Conservation (phyloP, 2,797 vertebrate genomes). For the Microctenopoma steveboyesi region DNA sequence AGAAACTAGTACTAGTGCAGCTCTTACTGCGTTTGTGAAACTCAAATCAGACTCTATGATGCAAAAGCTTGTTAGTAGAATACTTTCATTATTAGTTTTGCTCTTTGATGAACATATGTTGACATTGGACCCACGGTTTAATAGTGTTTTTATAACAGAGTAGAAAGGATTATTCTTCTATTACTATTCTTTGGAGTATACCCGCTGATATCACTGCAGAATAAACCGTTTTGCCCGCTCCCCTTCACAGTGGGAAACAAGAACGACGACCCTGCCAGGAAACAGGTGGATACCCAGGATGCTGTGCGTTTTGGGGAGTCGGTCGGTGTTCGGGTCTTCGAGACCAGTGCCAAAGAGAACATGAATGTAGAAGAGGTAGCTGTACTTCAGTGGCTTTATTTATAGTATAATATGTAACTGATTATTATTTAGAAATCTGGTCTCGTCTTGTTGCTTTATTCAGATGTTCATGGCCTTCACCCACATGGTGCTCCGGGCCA, state of each 20-base stretch:
- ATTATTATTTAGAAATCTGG: no score
- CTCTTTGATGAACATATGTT: not conserved
- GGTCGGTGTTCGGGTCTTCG: constrained; percentile 85
- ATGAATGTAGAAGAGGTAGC: constrained; percentile 87
- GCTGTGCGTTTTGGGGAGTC: constrained; percentile 84
- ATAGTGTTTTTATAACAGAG: not conserved
- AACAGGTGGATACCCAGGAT: constrained; percentile 84
- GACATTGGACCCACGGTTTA: not conserved
- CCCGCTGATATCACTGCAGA: not conserved
- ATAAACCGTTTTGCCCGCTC: not conserved
- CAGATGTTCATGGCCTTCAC: constrained; percentile 90
- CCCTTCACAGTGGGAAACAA: constrained; percentile 85
- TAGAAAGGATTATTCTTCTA: not conserved
- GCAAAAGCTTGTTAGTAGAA: not conserved
- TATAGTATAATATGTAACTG: no score
- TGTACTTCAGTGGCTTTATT: not conserved
- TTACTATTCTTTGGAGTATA: not conserved
- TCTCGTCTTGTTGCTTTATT: no score
- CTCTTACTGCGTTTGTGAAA: no score
- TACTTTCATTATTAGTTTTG: no score
- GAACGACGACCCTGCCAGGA: constrained; percentile 84
- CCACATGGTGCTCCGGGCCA: constrained; percentile 85
- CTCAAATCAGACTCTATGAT: not conserved
- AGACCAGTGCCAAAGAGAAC: constrained; percentile 91
- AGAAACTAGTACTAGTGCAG: no score